phyloP scores from a whole-genome alignment of 2,888 invertebrate species.

The Rhagium mordax region DNA sequence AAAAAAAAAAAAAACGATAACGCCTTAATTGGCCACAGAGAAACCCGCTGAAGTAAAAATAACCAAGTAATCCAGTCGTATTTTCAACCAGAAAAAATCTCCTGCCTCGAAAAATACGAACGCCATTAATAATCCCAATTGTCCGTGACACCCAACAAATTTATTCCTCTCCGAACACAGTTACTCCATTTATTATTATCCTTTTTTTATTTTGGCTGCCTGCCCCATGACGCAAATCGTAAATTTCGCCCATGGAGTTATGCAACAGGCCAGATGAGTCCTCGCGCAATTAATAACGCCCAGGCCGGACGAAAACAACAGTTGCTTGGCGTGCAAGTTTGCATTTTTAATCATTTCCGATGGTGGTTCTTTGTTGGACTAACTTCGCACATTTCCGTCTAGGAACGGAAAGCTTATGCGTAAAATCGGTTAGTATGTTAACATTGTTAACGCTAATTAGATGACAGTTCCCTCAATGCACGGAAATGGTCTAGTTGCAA shows the following conservation, averaged over 20 bases:
- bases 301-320: constrained; percentile 33
- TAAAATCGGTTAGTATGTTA: constrained; percentile 10
- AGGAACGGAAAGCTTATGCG: constrained; percentile 4
- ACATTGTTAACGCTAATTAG: not conserved
- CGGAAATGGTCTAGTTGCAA: too few species aligned
- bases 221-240: not conserved
- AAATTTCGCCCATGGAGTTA: not conserved
- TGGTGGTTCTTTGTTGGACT: constrained; percentile 14
- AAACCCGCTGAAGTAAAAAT: too few species aligned
- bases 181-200: constrained; percentile 28
- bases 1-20: too few species aligned
- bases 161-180: constrained; percentile 10
- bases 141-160: constrained; percentile 26
- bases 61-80: not conserved
- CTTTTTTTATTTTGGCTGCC: not conserved
- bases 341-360: constrained; percentile 31
- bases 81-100: not conserved
- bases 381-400: constrained; percentile 27
- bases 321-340: constrained; percentile 20
- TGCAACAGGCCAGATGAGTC: not conserved
- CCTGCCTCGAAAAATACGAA: constrained; percentile 1
- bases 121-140: constrained; percentile 23
- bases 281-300: not conserved
- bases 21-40: too few species aligned
- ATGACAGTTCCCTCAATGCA: too few species aligned